These are phyloP conservation scores for Anguilla marmorata DNA, from an alignment of 2,797 vertebrate species.

Conservation along the genomic window DNA sequence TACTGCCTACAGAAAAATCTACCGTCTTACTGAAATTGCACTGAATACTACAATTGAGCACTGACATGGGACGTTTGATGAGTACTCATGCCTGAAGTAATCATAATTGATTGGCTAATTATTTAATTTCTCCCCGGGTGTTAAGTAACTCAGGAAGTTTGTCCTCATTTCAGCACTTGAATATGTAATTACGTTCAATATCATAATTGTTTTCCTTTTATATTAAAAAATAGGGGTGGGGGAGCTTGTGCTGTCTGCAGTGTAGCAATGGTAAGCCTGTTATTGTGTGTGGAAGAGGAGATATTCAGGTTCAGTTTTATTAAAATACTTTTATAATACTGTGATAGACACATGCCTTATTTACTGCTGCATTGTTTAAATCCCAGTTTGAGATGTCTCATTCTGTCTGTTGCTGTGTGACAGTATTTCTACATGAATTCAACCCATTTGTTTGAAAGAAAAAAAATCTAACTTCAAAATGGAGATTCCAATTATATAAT, in stretches of 20 bases:
- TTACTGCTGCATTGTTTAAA: constrained; percentile 21
- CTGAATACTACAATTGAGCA: neutral
- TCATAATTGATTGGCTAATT: constrained; percentile 20
- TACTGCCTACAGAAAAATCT: neutral
- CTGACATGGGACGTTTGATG: neutral
- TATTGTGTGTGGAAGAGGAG: constrained; percentile 1
- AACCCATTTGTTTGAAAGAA: neutral
- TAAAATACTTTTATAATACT: constrained; percentile 13
- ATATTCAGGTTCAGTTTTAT: neutral
- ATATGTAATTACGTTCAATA: neutral
- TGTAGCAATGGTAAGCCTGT: neutral
- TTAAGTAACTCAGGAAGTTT: neutral
- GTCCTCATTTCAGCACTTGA: neutral
- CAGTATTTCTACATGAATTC: neutral
- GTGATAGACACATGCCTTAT: neutral
- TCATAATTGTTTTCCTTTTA: constrained; percentile 2
- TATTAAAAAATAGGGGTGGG: neutral
- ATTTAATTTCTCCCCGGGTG: neutral
- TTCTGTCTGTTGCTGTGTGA: constrained; percentile 1
- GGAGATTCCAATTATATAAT: neutral
- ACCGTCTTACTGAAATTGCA: neutral
- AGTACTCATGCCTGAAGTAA: neutral
- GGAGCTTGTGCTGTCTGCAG: neutral
- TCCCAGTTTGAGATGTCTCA: neutral
- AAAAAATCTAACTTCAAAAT: neutral